phyloP scores from a whole-genome alignment of 2,797 vertebrate genomes.

The Ceyx erithaca region DNA sequence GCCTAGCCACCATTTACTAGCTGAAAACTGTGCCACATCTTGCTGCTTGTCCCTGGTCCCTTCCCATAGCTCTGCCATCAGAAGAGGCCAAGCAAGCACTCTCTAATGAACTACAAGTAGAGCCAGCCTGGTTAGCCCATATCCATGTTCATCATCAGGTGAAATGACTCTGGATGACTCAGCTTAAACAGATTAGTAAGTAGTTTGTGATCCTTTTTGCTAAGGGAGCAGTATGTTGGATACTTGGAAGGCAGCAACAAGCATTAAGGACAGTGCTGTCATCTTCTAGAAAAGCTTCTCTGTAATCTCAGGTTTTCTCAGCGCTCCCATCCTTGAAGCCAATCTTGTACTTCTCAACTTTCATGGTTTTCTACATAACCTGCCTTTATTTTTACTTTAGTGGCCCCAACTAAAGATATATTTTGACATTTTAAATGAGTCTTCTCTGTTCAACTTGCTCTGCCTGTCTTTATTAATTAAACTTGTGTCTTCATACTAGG shows the following conservation, averaged over 20 bases:
- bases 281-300: neutral
- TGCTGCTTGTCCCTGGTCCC: neutral
- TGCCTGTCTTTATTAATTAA: slow-evolving; percentile 47
- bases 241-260: neutral
- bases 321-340: neutral
- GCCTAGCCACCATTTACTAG: neutral
- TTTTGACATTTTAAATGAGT: slow-evolving; percentile 23
- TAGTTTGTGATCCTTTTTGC: neutral
- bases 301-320: neutral
- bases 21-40: neutral
- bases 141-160: slow-evolving; percentile 35
- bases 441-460: slow-evolving; percentile 20
- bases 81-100: neutral
- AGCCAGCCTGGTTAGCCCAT: slow-evolving; percentile 54
- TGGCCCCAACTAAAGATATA: neutral
- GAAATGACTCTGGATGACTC: slow-evolving; percentile 14
- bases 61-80: neutral
- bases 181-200: slow-evolving; percentile 26
- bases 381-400: slow-evolving; percentile 25
- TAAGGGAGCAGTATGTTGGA: neutral
- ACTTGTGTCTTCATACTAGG: neutral
- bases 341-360: neutral
- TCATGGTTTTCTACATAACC: neutral
- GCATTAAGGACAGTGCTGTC: neutral
- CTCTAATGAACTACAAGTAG: neutral